phyloP scores from a whole-genome alignment of 2,888 invertebrate genomes.

The Ptilodon capucinus region DNA sequence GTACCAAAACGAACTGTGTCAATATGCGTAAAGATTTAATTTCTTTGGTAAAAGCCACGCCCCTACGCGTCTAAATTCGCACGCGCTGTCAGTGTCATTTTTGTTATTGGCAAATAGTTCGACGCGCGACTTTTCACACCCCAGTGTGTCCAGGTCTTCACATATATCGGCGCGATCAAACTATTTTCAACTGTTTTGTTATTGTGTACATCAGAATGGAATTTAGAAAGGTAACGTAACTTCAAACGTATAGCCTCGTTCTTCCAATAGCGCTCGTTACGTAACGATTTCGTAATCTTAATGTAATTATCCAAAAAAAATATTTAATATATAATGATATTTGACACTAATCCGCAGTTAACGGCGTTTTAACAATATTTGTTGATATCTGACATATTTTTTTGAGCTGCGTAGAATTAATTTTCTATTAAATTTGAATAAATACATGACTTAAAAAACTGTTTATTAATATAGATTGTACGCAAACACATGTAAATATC shows the following conservation, averaged over 20 bases:
- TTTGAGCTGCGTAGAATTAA: neutral
- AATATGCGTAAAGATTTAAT: no score
- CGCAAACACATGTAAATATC: no score
- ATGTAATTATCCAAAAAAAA: neutral
- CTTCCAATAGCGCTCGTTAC: neutral
- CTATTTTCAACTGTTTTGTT: neutral
- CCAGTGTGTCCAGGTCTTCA: neutral
- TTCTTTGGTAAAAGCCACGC: no score
- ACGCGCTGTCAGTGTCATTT: no score
- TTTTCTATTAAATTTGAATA: neutral
- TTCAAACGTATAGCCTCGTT: neutral
- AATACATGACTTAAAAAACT: neutral
- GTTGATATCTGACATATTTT: neutral
- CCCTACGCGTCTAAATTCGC: no score
- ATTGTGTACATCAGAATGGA: slow-evolving; percentile 1
- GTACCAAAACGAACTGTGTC: no score
- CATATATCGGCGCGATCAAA: neutral
- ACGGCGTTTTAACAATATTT: neutral
- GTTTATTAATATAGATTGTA: no score
- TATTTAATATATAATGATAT: neutral
- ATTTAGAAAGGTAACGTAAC: slow-evolving; percentile 25
- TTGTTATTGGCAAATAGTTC: no score
- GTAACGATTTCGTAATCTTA: neutral
- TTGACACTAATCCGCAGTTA: neutral
- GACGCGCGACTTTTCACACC: no score